Evolutionary conservation across 2,888 invertebrate genomes (phyloP).

Genomic region (Cataglyphis rosenhaueri): DNA sequence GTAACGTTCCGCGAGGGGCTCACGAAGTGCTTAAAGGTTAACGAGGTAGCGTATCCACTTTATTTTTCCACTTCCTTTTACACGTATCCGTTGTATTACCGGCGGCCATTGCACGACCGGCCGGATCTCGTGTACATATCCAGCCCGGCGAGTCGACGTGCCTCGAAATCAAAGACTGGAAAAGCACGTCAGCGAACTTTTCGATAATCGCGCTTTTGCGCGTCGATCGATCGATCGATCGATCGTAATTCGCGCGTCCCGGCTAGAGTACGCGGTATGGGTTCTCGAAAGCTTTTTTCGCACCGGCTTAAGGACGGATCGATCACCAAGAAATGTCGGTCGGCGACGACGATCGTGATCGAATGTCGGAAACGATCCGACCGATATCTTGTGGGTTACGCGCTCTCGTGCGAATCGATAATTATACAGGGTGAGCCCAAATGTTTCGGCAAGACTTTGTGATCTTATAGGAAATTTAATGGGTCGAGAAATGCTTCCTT

Average conservation of each 20-base stretch:
- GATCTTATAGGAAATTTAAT: too few relatives aligned
- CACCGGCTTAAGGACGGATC: conserved; percentile 17
- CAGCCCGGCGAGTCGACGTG: conserved; percentile 41
- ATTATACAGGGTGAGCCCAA: too few relatives aligned
- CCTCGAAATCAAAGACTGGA: conserved; percentile 55
- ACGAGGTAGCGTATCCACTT: conserved; percentile 55
- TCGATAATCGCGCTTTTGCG: conserved; percentile 59
- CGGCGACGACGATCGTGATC: not conserved
- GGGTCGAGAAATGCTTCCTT: too few relatives aligned
- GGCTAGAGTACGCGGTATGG: not conserved
- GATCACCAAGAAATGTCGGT: conserved; percentile 39
- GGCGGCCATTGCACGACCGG: conserved; percentile 45
- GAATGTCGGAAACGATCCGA: conserved; percentile 37
- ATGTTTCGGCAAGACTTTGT: too few relatives aligned
- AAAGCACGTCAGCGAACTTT: conserved; percentile 58
- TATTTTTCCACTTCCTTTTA: conserved; percentile 54
- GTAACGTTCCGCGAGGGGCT: conserved; percentile 28
- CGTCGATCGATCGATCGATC: conserved; percentile 16
- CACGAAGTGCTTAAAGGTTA: conserved; percentile 51
- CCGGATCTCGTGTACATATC: conserved; percentile 20
- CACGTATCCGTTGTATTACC: conserved; percentile 52
- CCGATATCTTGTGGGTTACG: conserved; percentile 17
- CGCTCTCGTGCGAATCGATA: not conserved
- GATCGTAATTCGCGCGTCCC: conserved; percentile 45
- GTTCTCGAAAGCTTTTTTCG: conserved; percentile 25